Percentiles rank a stretch among this genome's conserved stretches.
Conservation (phyloP, 1,140 invertebrate genomes). For the Protaetia brevitarsis region DNA sequence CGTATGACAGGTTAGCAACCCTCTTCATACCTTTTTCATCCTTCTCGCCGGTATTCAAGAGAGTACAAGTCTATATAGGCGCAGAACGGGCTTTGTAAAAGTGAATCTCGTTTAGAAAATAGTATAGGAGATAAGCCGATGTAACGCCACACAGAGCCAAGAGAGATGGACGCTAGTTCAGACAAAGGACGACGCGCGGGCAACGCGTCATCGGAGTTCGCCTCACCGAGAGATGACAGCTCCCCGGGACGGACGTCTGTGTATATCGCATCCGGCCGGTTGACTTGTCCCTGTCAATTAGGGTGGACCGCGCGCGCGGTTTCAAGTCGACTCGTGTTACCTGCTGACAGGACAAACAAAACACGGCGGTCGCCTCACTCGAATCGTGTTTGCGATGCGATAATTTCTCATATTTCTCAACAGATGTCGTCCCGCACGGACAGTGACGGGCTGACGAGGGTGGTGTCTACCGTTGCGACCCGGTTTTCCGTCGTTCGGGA, state of each 20-base stretch:
- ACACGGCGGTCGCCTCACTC: conserved; percentile 36
- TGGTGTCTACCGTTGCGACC: not conserved
- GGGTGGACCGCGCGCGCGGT: conserved; percentile 33
- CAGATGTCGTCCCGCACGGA: conserved; percentile 21
- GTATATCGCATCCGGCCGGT: conserved; percentile 30
- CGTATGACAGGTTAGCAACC: conserved; percentile 41
- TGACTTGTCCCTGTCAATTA: conserved; percentile 47
- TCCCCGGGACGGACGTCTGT: conserved; percentile 21
- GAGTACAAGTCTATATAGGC: conserved; percentile 26
- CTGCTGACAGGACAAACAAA: conserved; percentile 44
- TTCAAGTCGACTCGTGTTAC: conserved; percentile 44
- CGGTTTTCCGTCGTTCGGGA: not conserved
- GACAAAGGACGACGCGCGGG: conserved; percentile 5
- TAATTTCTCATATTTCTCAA: conserved; percentile 39
- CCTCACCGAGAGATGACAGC: conserved; percentile 24
- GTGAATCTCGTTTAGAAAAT: conserved; percentile 31
- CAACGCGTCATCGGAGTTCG: not conserved
- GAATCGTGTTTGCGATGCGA: conserved; percentile 33
- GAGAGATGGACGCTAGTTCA: not conserved
- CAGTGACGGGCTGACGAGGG: conserved; percentile 1
- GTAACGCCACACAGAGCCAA: conserved; percentile 8
- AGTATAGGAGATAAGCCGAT: not conserved
- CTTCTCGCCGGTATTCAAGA: not conserved
- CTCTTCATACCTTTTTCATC: conserved; percentile 36
- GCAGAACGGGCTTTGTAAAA: conserved; percentile 2